These are phyloP conservation scores for Callochromis pleurospilus DNA, from an alignment of 2,113 vertebrate species.

Conservation along the genomic window DNA sequence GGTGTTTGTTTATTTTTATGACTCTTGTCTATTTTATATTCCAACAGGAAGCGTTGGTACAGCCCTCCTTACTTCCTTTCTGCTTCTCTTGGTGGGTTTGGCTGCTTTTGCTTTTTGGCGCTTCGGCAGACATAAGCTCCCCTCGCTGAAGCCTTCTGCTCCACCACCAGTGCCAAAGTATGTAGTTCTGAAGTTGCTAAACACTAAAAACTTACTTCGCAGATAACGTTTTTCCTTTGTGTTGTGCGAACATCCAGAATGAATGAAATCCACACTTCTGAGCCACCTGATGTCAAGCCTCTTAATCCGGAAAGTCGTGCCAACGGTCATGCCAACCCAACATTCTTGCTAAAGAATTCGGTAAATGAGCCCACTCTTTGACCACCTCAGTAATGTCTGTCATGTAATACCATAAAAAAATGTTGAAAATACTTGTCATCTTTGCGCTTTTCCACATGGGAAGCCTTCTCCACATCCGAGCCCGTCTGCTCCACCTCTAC, in stretches of 20 bases:
- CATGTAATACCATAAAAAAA: background rate
- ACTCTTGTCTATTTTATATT: background rate
- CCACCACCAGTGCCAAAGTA: constrained; percentile 14
- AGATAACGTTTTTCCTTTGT: background rate
- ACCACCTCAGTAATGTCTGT: background rate
- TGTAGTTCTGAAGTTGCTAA: background rate
- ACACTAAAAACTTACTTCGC: background rate
- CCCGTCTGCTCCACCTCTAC: constrained; percentile 32
- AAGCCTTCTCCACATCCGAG: constrained; percentile 29
- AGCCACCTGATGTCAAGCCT: background rate
- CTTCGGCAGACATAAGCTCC: constrained; percentile 50
- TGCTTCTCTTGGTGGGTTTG: constrained; percentile 45
- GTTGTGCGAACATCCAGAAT: background rate
- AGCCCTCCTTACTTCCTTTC: constrained; percentile 40
- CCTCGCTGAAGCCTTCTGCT: constrained; percentile 30
- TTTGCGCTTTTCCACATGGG: background rate
- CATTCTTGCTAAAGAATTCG: constrained; percentile 81
- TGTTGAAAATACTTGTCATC: background rate
- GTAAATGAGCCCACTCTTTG: constrained; percentile 57
- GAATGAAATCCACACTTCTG: constrained; percentile 22
- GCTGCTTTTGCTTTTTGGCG: constrained; percentile 52
- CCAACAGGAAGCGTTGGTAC: constrained; percentile 41
- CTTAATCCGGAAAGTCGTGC: constrained; percentile 22
- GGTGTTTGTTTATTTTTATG: background rate
- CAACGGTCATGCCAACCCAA: constrained; percentile 81